Percentiles rank a stretch among this genome's conserved stretches.
phyloP scores from a whole-genome alignment of 2,113 vertebrate genomes.

The Galemys pyrenaicus region DNA sequence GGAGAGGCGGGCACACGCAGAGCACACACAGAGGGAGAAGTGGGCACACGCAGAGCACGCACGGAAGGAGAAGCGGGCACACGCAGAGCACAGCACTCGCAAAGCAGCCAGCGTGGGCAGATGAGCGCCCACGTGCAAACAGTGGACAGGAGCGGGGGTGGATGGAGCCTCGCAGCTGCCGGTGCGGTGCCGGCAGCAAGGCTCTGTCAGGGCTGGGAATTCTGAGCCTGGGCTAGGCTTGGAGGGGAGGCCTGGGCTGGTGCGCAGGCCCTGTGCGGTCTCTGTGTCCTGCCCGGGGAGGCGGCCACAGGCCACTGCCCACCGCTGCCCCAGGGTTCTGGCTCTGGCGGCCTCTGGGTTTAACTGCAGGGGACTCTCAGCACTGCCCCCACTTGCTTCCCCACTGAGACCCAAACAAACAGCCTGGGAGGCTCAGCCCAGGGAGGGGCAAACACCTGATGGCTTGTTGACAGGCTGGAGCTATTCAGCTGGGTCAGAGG shows the following conservation, averaged over 20 bases:
- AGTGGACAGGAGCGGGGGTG: too few species aligned
- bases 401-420: not conserved
- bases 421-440: not conserved
- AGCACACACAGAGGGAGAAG: too few species aligned
- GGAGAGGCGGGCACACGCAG: not conserved
- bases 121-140: not conserved
- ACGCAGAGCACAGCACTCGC: not conserved
- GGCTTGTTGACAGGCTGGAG: conserved; percentile 40
- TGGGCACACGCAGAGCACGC: not conserved
- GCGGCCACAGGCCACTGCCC: not conserved
- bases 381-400: not conserved
- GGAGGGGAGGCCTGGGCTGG: not conserved
- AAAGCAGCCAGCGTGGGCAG: not conserved
- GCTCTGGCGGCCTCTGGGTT: not conserved
- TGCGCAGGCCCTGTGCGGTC: not conserved
- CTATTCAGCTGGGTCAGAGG: not conserved
- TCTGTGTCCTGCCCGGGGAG: not conserved
- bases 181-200: not conserved
- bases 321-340: not conserved
- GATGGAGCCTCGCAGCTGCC: not conserved
- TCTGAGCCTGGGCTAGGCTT: not conserved
- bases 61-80: not conserved
- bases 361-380: not conserved
- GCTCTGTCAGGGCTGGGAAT: not conserved
- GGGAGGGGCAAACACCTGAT: not conserved